phyloP scores from a whole-genome alignment of 2,797 vertebrate genomes.

The Chelonia mydas region DNA sequence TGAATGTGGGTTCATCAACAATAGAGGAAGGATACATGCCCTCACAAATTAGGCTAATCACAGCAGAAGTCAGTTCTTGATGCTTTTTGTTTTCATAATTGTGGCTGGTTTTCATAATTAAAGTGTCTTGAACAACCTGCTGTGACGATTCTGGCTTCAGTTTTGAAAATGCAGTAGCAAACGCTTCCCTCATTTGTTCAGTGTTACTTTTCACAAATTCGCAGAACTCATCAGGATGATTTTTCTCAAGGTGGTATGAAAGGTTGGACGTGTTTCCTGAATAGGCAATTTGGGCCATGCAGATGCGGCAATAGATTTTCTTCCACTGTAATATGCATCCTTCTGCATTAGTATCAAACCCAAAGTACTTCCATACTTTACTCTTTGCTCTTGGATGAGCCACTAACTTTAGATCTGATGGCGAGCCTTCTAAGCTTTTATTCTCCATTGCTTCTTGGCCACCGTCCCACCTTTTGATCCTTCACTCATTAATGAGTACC shows the following conservation, averaged over 20 bases:
- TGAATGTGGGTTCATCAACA: conserved; percentile 89
- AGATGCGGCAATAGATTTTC: conserved; percentile 91
- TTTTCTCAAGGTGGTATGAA: conserved; percentile 92
- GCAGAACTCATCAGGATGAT: conserved; percentile 89
- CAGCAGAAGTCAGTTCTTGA: conserved; percentile 85
- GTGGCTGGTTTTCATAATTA: conserved; percentile 78
- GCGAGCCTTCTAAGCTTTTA: conserved; percentile 84
- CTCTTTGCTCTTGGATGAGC: conserved; percentile 93
- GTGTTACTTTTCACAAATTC: conserved; percentile 91
- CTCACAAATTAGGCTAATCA: conserved; percentile 87
- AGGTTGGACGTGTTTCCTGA: conserved; percentile 93
- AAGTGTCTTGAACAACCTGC: conserved; percentile 79
- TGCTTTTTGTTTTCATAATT: conserved; percentile 82
- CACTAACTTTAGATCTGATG: conserved; percentile 89
- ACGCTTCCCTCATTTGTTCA: conserved; percentile 88
- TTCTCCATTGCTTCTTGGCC: conserved; percentile 86
- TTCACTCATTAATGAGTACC: conserved; percentile 87
- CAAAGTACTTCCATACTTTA: conserved; percentile 95
- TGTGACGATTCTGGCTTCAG: conserved; percentile 84
- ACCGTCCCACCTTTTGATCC: conserved; percentile 78
- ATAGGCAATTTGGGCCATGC: conserved; percentile 92
- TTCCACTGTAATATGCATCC: conserved; percentile 93
- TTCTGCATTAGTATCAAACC: conserved; percentile 91
- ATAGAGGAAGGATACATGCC: conserved; percentile 88
- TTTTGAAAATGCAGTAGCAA: conserved; percentile 85